These are phyloP conservation scores for Oncorhynchus kisutch DNA, from an alignment of 2,113 vertebrate species.

Conservation along the genomic window DNA sequence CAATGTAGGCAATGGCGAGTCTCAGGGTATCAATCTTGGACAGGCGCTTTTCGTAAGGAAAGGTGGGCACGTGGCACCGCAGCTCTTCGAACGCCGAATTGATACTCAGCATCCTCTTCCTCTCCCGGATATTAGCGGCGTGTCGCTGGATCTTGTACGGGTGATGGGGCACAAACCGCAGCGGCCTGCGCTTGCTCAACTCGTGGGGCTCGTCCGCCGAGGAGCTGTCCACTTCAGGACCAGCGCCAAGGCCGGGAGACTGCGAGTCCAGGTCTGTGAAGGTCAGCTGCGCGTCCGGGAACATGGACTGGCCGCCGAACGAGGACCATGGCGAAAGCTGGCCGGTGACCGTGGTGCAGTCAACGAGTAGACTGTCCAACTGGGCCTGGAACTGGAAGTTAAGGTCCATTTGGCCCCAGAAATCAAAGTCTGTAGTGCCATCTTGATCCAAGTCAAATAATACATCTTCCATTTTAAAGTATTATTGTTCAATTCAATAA, in stretches of 20 bases:
- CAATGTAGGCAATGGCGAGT: slow-evolving; percentile 79
- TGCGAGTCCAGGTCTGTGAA: slow-evolving; percentile 59
- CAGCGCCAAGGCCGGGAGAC: slow-evolving; percentile 33
- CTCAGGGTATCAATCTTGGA: slow-evolving; percentile 80
- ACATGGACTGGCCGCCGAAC: slow-evolving; percentile 45
- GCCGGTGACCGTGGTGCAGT: slow-evolving; percentile 51
- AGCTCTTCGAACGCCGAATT: slow-evolving; percentile 78
- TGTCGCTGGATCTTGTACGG: slow-evolving; percentile 74
- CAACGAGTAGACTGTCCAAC: slow-evolving; percentile 64
- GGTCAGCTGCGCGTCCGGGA: slow-evolving; percentile 64
- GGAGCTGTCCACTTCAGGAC: slow-evolving; percentile 71
- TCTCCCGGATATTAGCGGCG: slow-evolving; percentile 79
- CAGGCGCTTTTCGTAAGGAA: slow-evolving; percentile 79
- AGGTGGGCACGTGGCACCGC: slow-evolving; percentile 76
- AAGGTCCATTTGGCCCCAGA: slow-evolving; percentile 69
- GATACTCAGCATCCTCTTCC: slow-evolving; percentile 78
- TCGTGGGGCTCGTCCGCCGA: slow-evolving; percentile 54
- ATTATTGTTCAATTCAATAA: neutral
- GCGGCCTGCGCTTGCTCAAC: slow-evolving; percentile 19
- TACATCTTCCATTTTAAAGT: slow-evolving; percentile 66
- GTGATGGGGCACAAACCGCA: slow-evolving; percentile 30
- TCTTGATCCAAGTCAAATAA: slow-evolving; percentile 68
- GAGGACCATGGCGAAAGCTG: slow-evolving; percentile 59
- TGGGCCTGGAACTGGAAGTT: slow-evolving; percentile 59
- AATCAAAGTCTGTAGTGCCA: slow-evolving; percentile 54